Conservation (phyloP, 2,888 invertebrate genomes). For the Elmis aenea region DNA sequence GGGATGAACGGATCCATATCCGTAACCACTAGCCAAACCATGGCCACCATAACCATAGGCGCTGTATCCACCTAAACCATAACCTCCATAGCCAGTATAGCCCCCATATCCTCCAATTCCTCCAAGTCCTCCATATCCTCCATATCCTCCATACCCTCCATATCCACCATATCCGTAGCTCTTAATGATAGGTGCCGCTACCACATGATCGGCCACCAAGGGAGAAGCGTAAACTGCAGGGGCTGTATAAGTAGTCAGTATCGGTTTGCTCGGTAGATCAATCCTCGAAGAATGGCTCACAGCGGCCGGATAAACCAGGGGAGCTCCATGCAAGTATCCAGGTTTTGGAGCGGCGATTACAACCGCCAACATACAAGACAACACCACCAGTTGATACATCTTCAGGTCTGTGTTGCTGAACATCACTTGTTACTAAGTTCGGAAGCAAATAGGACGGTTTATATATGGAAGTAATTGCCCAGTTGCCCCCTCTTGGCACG, state of each 20-base stretch:
- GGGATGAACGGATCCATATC: background rate
- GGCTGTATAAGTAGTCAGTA: constrained; percentile 22
- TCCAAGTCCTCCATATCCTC: constrained; percentile 4
- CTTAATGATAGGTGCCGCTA: constrained; percentile 7
- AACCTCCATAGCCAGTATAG: too few relatives aligned
- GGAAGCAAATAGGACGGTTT: constrained; percentile 3
- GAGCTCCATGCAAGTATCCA: constrained; percentile 25
- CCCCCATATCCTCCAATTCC: too few relatives aligned
- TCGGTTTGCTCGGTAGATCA: constrained; percentile 40
- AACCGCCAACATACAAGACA: constrained; percentile 54
- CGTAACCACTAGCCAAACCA: constrained; percentile 1
- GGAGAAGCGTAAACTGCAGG: constrained; percentile 5
- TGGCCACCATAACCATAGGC: constrained; percentile 9
- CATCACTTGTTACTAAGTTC: constrained; percentile 3
- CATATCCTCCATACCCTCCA: constrained; percentile 8
- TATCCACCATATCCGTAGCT: constrained; percentile 8
- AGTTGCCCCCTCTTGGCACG: constrained; percentile 6
- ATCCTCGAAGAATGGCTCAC: constrained; percentile 44
- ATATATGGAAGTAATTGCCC: constrained; percentile 12
- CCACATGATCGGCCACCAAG: constrained; percentile 4
- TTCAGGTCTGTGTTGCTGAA: constrained; percentile 47
- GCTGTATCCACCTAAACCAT: too few relatives aligned
- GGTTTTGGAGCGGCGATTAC: constrained; percentile 49
- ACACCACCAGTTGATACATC: constrained; percentile 53
- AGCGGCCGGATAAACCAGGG: constrained; percentile 34